Percentiles rank a stretch among this genome's conserved stretches.
phyloP scores from a whole-genome alignment of 1,140 invertebrate genomes.

The Chelonus insularis region DNA sequence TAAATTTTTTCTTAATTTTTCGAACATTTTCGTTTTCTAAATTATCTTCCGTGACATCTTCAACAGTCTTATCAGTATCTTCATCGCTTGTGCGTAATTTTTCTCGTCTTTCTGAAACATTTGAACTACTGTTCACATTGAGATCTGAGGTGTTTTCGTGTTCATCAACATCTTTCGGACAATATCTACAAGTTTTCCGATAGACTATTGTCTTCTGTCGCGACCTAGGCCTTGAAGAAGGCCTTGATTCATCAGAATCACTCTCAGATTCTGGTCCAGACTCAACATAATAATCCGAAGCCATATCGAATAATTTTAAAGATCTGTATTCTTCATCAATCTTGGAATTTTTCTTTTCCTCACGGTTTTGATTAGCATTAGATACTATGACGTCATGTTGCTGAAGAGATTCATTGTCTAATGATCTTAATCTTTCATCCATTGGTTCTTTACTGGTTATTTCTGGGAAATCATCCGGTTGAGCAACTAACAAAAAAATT shows the following conservation, averaged over 20 bases:
- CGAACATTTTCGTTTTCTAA: too few relatives aligned
- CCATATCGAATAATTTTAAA: slow-evolving; percentile 50
- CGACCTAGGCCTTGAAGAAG: slow-evolving; percentile 39
- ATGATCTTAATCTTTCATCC: slow-evolving; percentile 21
- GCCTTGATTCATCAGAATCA: slow-evolving; percentile 52
- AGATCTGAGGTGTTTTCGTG: not conserved
- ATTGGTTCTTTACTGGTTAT: slow-evolving; percentile 47
- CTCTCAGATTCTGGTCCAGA: slow-evolving; percentile 55
- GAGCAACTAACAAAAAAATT: slow-evolving; percentile 67
- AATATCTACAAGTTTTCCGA: not conserved
- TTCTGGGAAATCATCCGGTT: slow-evolving; percentile 66
- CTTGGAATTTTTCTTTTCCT: not conserved
- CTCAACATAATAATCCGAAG: slow-evolving; percentile 50
- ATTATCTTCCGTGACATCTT: too few relatives aligned
- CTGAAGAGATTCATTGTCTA: not conserved
- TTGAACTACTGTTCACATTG: not conserved
- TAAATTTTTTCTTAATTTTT: too few relatives aligned
- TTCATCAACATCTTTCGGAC: not conserved
- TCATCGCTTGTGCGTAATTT: too few relatives aligned
- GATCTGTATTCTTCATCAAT: slow-evolving; percentile 41
- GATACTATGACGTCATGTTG: not conserved
- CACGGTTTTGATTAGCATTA: not conserved
- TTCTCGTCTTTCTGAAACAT: not conserved
- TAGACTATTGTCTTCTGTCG: slow-evolving; percentile 20
- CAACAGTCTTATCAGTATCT: too few relatives aligned